Percentiles rank a stretch among this genome's conserved stretches.
Evolutionary conservation across 2,888 invertebrate genomes (phyloP).

Genomic region (Apotomis betuletana): DNA sequence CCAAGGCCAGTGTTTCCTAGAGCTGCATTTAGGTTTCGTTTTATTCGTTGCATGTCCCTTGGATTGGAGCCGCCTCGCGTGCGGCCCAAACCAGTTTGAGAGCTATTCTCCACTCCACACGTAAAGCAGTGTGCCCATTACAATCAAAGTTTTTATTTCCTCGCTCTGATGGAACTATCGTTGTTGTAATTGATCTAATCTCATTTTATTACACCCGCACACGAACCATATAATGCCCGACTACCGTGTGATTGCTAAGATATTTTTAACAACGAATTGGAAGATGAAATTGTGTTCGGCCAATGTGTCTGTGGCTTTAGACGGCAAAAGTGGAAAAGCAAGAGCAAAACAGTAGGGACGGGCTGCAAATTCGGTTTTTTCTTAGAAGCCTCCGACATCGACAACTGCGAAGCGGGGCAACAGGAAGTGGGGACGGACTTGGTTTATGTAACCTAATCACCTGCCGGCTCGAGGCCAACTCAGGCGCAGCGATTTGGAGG

Average conservation of each 20-base stretch:
- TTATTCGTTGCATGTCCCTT: slow-evolving; percentile 81
- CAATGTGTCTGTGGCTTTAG: slow-evolving; percentile 57
- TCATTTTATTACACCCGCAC: slow-evolving; percentile 48
- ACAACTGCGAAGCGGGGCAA: slow-evolving; percentile 79
- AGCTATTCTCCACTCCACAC: slow-evolving; percentile 70
- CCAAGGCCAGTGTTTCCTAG: slow-evolving; percentile 83
- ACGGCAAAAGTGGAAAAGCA: slow-evolving; percentile 65
- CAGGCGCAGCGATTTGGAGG: slow-evolving; percentile 70
- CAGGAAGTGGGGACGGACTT: slow-evolving; percentile 81
- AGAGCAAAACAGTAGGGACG: slow-evolving; percentile 71
- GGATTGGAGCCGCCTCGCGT: slow-evolving; percentile 73
- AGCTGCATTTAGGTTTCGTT: slow-evolving; percentile 82
- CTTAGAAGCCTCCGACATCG: slow-evolving; percentile 77
- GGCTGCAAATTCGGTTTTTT: slow-evolving; percentile 76
- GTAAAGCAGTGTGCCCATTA: slow-evolving; percentile 71
- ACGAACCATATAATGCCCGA: slow-evolving; percentile 8
- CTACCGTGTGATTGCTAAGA: neutral
- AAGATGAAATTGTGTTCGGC: neutral
- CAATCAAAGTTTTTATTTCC: slow-evolving; percentile 65
- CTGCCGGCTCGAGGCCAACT: slow-evolving; percentile 77
- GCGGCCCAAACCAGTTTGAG: slow-evolving; percentile 78
- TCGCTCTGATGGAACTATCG: slow-evolving; percentile 56
- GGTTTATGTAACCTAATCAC: slow-evolving; percentile 84
- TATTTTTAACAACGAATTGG: neutral
- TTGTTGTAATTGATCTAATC: slow-evolving; percentile 53